Evolutionary conservation across 2,888 invertebrate species (phyloP).

Genomic region (Drosophila cognata): DNA sequence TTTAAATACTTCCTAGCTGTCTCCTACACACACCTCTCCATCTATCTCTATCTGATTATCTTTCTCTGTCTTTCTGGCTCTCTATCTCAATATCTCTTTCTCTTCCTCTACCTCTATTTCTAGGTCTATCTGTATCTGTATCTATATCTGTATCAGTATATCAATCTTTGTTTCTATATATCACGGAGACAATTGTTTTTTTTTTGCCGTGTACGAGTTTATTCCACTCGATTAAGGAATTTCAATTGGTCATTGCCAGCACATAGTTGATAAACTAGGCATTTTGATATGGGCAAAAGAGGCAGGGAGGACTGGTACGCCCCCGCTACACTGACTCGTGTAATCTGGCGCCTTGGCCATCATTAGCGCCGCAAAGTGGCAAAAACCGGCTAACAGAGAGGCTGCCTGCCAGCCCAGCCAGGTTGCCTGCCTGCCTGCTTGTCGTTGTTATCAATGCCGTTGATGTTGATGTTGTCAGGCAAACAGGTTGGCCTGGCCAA

Average conservation of each 20-base stretch:
- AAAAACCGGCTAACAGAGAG: slow-evolving; percentile 61
- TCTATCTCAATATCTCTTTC: neutral
- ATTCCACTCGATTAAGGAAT: slow-evolving; percentile 70
- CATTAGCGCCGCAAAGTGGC: slow-evolving; percentile 66
- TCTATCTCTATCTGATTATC: neutral
- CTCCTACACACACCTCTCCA: neutral
- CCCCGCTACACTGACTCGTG: slow-evolving; percentile 51
- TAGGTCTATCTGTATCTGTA: neutral
- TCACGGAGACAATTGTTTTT: neutral
- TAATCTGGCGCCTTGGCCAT: slow-evolving; percentile 51
- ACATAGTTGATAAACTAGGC: slow-evolving; percentile 31
- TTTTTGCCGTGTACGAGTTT: slow-evolving; percentile 50
- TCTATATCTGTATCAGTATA: neutral
- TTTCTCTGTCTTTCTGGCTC: neutral
- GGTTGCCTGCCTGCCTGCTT: slow-evolving; percentile 4
- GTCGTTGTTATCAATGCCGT: slow-evolving; percentile 53
- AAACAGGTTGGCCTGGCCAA: slow-evolving; percentile 45
- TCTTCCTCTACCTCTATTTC: neutral
- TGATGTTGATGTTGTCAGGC: slow-evolving; percentile 38
- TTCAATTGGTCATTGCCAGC: slow-evolving; percentile 60
- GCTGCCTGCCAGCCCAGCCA: neutral
- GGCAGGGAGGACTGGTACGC: slow-evolving; percentile 46
- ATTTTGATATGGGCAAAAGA: neutral
- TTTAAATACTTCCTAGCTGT: neutral
- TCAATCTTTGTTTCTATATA: neutral